A percentile compares a stretch with the other conserved stretches of the same genome.
Evolutionary conservation across 2,113 vertebrate species (phyloP).

Genomic region (Typhlomys cinereus): DNA sequence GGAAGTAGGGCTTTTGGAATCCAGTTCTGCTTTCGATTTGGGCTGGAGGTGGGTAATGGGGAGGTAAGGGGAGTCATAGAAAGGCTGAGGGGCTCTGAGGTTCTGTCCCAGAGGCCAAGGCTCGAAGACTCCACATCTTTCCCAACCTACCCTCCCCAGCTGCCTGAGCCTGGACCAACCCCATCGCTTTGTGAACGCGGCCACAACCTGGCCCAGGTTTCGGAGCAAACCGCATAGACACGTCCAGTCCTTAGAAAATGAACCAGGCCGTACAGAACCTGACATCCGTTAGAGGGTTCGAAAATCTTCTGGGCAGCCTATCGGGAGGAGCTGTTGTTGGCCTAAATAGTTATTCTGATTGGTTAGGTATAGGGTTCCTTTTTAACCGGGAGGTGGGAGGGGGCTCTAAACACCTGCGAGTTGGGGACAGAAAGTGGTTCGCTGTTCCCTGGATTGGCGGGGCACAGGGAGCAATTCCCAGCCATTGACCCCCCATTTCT

Average conservation of each 20-base stretch:
- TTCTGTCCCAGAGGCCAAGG: neutral
- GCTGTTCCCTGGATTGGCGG: slow-evolving; percentile 14
- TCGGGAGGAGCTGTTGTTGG: slow-evolving; percentile 1
- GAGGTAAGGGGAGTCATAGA: neutral
- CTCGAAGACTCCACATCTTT: neutral
- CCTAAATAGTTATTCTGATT: slow-evolving; percentile 63
- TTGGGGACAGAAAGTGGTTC: slow-evolving; percentile 44
- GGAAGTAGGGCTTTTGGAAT: slow-evolving; percentile 6
- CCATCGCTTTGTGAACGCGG: neutral
- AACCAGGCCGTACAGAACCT: neutral
- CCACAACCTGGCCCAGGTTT: neutral
- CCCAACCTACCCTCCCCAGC: neutral
- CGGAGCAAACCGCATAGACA: neutral
- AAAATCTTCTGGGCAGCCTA: neutral
- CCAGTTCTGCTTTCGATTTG: slow-evolving; percentile 64
- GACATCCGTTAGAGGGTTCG: slow-evolving; percentile 15
- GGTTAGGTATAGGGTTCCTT: slow-evolving; percentile 59
- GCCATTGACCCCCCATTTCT: slow-evolving; percentile 73
- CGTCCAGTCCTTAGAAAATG: neutral
- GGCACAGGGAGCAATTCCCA: slow-evolving; percentile 68
- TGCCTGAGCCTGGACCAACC: neutral
- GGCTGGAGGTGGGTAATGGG: neutral
- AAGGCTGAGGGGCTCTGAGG: neutral
- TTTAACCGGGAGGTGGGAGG: neutral
- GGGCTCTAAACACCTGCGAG: slow-evolving; percentile 59